Base-by-base conservation (phyloP, 2,888 invertebrate species). In the Polymixis flavicincta region DNA sequence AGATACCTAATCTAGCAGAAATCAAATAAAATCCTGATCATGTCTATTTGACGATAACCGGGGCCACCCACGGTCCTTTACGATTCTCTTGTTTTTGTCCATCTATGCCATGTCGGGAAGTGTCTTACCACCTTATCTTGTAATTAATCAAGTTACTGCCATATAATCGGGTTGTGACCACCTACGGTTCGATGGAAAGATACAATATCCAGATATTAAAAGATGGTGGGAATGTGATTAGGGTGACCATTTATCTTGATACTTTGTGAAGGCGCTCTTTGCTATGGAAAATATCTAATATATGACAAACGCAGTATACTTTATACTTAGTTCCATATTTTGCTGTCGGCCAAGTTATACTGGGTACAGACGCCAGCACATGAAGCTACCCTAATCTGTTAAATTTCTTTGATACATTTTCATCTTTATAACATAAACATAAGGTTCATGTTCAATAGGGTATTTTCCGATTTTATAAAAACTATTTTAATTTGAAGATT, bases 91-190 rank as follows among this genome's bases (percentile, higher is more conserved):
- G 86, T 83, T 80, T 82, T 84, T 74, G 74, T 78, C 69, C 65
- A 71, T 54, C 45, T 60, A 45, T 22, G 55, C 59, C 70, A 32
- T 84, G 74, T 65, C 74, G 84, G 80, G 57, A 76, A 74, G 67
- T 85, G 76, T 82, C 70, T 67, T 77, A 65, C 60, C 66, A 67
- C 63, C 67, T 68, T 86, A 86, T 88, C 83, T 63, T 57, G 77
- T 88, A 83, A 87, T 87, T 86, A 87, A 87, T 87, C 87, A 86
- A 78, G 63, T 72, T 64, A 88, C 76, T 76, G 67, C 63, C 66
- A 68, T 72, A 85, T 63, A 78, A 81, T 86, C 84, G 63, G 67
- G 74, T 57, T 66, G 73, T 74, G 87, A 81, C 85, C 88, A 87
- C 87, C 88, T 71, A 83, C 78, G 72, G 54, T 71, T 78, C 52